Evolutionary conservation across 2,797 vertebrate species (phyloP).

Genomic region (Kryptopterus vitreolus): DNA sequence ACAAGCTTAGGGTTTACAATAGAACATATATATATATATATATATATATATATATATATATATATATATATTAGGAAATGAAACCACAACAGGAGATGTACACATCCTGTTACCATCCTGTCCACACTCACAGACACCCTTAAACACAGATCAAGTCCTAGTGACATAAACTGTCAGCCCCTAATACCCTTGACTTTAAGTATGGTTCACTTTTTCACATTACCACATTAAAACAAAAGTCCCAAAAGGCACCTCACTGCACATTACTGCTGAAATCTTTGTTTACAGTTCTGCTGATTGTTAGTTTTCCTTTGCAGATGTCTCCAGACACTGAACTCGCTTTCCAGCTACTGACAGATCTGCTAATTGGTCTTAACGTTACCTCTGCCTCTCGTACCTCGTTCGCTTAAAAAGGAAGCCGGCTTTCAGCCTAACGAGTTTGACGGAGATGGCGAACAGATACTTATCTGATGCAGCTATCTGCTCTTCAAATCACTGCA

Average conservation of each 20-base stretch:
- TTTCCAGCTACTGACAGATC: constrained; percentile 33
- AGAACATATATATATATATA: no score
- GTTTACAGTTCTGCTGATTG: constrained; percentile 48
- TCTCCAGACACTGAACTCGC: constrained; percentile 46
- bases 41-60: no score
- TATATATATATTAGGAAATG: neutral
- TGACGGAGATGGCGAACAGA: constrained; percentile 37
- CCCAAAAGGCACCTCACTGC: constrained; percentile 33
- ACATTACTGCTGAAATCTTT: constrained; percentile 49
- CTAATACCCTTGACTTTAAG: constrained; percentile 30
- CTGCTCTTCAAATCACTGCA: constrained; percentile 60
- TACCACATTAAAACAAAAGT: constrained; percentile 29
- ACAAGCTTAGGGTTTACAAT: neutral
- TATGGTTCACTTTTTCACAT: constrained; percentile 40
- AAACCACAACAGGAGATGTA: neutral
- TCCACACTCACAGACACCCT: constrained; percentile 54
- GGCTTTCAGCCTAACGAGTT: constrained; percentile 26
- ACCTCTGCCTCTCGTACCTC: neutral
- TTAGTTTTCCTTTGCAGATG: constrained; percentile 47
- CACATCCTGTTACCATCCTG: neutral
- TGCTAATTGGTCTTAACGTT: constrained; percentile 41
- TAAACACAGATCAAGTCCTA: constrained; percentile 17
- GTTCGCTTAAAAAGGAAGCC: neutral
- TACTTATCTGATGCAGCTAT: constrained; percentile 44
- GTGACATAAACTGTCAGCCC: constrained; percentile 9